Evolutionary conservation across 2,888 invertebrate genomes (phyloP), one percentile per base, ranked within the genome.

Genomic region (Suillia variegata): DNA sequence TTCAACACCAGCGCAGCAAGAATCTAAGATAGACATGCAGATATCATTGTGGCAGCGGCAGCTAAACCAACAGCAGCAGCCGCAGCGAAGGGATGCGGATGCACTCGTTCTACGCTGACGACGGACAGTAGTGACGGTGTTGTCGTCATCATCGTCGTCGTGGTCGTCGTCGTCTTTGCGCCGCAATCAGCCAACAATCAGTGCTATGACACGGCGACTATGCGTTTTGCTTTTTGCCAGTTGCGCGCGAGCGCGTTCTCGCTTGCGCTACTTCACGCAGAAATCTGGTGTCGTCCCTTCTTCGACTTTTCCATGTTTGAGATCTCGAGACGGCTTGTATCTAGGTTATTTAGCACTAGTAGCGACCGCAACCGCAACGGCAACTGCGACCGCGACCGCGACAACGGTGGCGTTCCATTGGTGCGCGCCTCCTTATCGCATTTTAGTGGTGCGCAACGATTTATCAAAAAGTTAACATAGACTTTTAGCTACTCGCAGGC

Each of bases 401-500:
- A n/a, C n/a, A n/a, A n/a, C n/a, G n/a, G n/a, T 34, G 13, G 18
- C 22, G 38, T 48, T 34, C 45, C 68, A 67, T 63, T 70, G 51
- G 66, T 62, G n/a, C 38, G 20, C 70, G 71, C 73, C 70, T n/a
- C n/a, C 73, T 73, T 73, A 73, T 73, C 73, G 75, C 78, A 75
- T 73, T 78, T 78, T 74, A 75, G 72, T 74, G 73, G 77, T 74
- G 77, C n/a, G n/a, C 77, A 77, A 70, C 77, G 77, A 78, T 78
- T 78, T 78, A 78, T 78, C 77, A 78, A 78, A n/a, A n/a, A 77
- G 75, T 76, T 77, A 78, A 78, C 77, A 78, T 78, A 76, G 77
- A 78, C 77, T 77, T 77, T 76, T 75, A 66, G 55, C 45, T 63
- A 56, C n/a, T n/a, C n/a, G 61, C 61, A 59, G 59, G 58, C 61